Base-by-base conservation (phyloP, 2,888 invertebrate species). In the Tupiocoris notatus region DNA sequence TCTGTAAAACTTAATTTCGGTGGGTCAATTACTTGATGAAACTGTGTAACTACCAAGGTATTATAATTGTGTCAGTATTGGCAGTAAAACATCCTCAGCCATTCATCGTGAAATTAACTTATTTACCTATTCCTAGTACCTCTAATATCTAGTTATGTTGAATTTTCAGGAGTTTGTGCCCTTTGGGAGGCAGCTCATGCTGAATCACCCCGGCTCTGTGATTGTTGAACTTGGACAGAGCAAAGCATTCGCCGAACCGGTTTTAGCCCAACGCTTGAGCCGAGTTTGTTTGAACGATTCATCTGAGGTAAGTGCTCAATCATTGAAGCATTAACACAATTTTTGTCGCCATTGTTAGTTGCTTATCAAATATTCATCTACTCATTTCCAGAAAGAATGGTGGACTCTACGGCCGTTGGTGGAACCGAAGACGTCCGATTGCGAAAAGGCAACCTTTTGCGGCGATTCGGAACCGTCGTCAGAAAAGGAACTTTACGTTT, bases 401-500 rank as follows among this genome's bases (percentile, higher is more conserved):
- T 87, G 90, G 86, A 83, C 83, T 7, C 86, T 89, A 65, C 87
- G 87, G 86, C 71, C 87, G 89, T n/a, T 39, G 39, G 39, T 20
- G 7, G 20, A 9, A 87, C 88, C 74, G 86, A 87, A 78, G 88
- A 88, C 80, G 82, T 64, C 1, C n/a, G 63, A 54, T 16, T 58
- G 23, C 17, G 58, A 23, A 17, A 59, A 3, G 39, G 39, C 67
- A 12, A 54, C 18, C 59, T 1, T 9, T 6, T 18, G 25, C 20
- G 82, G 81, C 82, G 83, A 75, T 83, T 83, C 24, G 0, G 39
- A 39, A 39, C 73, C 73, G 12, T 62, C 84, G 83, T 57, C 85
- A 80, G 95, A 95, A 84, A 95, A 96, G 83, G 96, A 96, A 83
- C 85, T 96, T 71, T 96, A 95, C 86, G 89, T 93, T 1, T 91